Conservation (phyloP, 2,888 invertebrate genomes). For the Cataglyphis albicans region DNA sequence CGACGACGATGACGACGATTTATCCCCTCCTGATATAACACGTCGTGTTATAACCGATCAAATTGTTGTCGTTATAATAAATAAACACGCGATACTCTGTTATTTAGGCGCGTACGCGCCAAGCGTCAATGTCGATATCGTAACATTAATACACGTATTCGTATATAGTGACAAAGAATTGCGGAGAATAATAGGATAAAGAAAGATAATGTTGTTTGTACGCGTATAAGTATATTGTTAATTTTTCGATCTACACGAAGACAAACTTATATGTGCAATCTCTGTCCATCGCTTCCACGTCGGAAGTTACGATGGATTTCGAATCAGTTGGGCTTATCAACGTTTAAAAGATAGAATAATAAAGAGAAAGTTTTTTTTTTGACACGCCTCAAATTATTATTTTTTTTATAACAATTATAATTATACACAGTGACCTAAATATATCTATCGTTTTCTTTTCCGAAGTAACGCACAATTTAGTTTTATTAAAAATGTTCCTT, state of each 20-base stretch:
- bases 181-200: constrained; percentile 5
- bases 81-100: not conserved
- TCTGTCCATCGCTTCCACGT: not conserved
- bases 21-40: not conserved
- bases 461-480: constrained; percentile 21
- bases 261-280: constrained; percentile 27
- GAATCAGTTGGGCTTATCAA: not conserved
- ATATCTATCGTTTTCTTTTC: not conserved
- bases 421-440: not conserved
- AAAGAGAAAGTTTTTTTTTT: not conserved
- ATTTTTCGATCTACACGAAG: constrained; percentile 1
- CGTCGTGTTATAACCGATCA: constrained; percentile 40
- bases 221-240: not conserved
- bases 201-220: not conserved
- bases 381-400: not conserved
- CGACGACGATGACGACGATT: not conserved
- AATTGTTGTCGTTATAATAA: constrained; percentile 42
- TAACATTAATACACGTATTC: constrained; percentile 7
- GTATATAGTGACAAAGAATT: not conserved
- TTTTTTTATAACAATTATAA: not conserved
- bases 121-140: constrained; percentile 15
- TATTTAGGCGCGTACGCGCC: constrained; percentile 15
- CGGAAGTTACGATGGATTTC: constrained; percentile 7
- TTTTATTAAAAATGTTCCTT: constrained; percentile 38
- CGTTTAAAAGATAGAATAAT: constrained; percentile 23